Evolutionary conservation across 2,888 invertebrate species (phyloP), one percentile per base, ranked within the genome.

Genomic region (Lasioglossum calceatum): DNA sequence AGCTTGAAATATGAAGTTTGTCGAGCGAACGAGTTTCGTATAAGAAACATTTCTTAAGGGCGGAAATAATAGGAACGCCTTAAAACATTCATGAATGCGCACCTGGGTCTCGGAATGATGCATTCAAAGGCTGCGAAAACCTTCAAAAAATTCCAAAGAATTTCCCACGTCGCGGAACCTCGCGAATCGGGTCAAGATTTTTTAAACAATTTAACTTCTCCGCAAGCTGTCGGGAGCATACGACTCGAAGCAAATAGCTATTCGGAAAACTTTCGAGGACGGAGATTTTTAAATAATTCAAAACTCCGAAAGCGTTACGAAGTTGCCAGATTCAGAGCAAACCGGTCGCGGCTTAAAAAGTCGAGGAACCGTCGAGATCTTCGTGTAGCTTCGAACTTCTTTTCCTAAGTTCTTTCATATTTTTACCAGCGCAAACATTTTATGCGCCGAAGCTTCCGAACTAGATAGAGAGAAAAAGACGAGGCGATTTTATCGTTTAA

Each of bases 271-370:
- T 67, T 67, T 54, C 61, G 61, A 36, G 67, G 8, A 36, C 36
- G 61, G 8, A 23, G 36, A 67, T 67, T 36, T 67, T 67, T 67
- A 67, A 67, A 67, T 67, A 32, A 67, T 67, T 67, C 67, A 67
- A 67, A 67, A 67, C 67, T 67, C 32, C 67, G 36, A 36, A 19
- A 67, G 36, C 67, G 36, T 36, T 36, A 16, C 32, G 7, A 36
- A 67, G 19, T 36, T 36, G 32, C 32, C 36, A 8, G 67, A 36
- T 67, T 67, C 67, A 16, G 67, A 36, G 67, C 67, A 19, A 67
- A 36, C 67, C 36, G 36, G 19, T 67, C 67, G 67, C 19, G 64
- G 7, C 64, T 64, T 64, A 16, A 23, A 67, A 67, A 67, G 36
- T 67, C 36, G 67, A 36, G 32, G 10, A 36, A 8, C 19, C 32